Evolutionary conservation across 2,888 invertebrate genomes (phyloP).

Genomic region (Carabus problematicus): DNA sequence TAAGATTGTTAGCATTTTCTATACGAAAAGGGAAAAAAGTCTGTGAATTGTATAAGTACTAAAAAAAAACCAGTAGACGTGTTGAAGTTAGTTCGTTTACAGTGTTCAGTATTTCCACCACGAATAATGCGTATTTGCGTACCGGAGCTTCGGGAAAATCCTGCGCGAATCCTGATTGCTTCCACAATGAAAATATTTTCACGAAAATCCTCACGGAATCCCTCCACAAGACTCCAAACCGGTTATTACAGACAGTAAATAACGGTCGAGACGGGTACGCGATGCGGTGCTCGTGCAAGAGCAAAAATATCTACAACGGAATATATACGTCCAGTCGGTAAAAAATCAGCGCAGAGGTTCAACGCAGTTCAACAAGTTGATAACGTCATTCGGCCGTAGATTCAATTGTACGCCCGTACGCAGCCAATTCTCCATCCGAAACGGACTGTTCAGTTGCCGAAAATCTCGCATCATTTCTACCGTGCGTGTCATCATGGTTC

Average conservation of each 20-base stretch:
- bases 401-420: no score
- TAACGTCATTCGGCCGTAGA: no score
- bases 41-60: no score
- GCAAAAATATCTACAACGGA: constrained; percentile 31
- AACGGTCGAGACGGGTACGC: constrained; percentile 19
- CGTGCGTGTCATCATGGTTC: no score
- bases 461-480: no score
- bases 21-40: no score
- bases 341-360: constrained; percentile 30
- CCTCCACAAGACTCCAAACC: neutral
- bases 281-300: constrained; percentile 23
- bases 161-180: constrained; percentile 25
- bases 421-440: no score
- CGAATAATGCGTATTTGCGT: constrained; percentile 36
- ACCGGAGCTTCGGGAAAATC: neutral
- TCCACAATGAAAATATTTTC: neutral
- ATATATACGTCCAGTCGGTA: constrained; percentile 29
- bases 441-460: no score
- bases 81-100: no score
- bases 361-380: constrained; percentile 35
- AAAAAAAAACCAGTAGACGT: no score
- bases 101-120: constrained; percentile 25
- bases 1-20: no score
- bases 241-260: constrained; percentile 35
- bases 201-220: no score